These are phyloP conservation scores for Lepidothrix coronata DNA, from an alignment of 2,113 vertebrate genomes.

Conservation along the genomic window DNA sequence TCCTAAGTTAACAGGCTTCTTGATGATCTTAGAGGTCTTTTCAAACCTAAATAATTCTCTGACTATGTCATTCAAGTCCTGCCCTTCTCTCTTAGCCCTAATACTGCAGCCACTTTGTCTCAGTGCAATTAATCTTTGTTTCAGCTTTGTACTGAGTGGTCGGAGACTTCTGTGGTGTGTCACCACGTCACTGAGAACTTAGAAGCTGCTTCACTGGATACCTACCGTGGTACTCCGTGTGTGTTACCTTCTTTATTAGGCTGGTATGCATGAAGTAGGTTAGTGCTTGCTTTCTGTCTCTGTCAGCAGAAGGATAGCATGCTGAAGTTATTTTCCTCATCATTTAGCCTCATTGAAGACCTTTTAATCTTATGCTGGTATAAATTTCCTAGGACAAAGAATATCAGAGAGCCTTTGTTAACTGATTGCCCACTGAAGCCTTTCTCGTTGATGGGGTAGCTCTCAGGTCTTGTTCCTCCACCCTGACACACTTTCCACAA, in stretches of 20 bases:
- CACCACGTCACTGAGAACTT: not conserved
- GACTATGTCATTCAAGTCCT: not conserved
- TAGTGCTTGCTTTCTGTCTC: not conserved
- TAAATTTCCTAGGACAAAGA: not conserved
- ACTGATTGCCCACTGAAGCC: not conserved
- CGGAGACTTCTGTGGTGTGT: not conserved
- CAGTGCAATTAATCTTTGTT: not conserved
- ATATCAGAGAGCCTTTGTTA: not conserved
- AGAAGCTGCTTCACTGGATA: not conserved
- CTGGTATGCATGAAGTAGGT: not conserved
- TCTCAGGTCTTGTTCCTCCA: not conserved
- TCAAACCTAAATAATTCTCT: not conserved
- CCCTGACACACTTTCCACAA: not conserved
- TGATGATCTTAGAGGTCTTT: not conserved
- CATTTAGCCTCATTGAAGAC: not conserved
- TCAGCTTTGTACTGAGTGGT: not conserved
- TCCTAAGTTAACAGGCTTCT: not conserved
- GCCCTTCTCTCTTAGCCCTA: not conserved
- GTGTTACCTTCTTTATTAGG: not conserved
- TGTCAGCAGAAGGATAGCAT: not conserved
- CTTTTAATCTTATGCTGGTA: not conserved
- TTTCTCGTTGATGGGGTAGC: not conserved
- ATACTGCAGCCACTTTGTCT: not conserved
- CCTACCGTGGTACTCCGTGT: not conserved
- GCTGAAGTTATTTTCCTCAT: not conserved